Evolutionary conservation across 2,888 invertebrate species (phyloP).

Genomic region (Hyles lineata): DNA sequence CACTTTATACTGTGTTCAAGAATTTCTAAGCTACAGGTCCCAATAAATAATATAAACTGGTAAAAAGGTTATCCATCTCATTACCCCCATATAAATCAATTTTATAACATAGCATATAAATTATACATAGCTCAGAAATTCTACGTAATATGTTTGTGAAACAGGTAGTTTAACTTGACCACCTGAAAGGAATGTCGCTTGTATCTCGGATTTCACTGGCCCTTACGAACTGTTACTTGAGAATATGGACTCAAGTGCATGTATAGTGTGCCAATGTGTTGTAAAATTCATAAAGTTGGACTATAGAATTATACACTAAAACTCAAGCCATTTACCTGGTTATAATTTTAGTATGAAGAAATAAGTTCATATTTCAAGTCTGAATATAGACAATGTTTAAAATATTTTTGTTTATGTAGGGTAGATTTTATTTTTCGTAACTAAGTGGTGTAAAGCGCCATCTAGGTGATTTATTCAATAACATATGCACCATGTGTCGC

Average conservation of each 20-base stretch:
- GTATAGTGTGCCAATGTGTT: background rate
- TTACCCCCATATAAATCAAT: background rate
- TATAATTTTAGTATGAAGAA: background rate
- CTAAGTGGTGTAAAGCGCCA: background rate
- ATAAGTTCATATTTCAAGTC: background rate
- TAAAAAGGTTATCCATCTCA: background rate
- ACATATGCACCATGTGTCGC: background rate
- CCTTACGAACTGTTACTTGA: conserved; percentile 16
- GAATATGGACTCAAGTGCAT: background rate
- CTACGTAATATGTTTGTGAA: background rate
- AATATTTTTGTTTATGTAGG: background rate
- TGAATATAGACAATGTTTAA: background rate
- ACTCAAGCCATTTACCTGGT: background rate
- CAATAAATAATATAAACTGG: background rate
- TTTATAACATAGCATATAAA: background rate
- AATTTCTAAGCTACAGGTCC: background rate
- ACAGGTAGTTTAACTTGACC: conserved; percentile 14
- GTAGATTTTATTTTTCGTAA: background rate
- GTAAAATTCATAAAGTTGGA: background rate
- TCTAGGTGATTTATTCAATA: background rate
- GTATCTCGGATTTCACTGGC: conserved; percentile 9
- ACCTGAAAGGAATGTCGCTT: conserved; percentile 12
- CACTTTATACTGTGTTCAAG: conserved; percentile 18
- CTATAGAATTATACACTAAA: too few relatives aligned
- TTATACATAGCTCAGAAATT: background rate